Evolutionary conservation across 2,113 vertebrate species (phyloP).

Genomic region (Pterocles burchelli): DNA sequence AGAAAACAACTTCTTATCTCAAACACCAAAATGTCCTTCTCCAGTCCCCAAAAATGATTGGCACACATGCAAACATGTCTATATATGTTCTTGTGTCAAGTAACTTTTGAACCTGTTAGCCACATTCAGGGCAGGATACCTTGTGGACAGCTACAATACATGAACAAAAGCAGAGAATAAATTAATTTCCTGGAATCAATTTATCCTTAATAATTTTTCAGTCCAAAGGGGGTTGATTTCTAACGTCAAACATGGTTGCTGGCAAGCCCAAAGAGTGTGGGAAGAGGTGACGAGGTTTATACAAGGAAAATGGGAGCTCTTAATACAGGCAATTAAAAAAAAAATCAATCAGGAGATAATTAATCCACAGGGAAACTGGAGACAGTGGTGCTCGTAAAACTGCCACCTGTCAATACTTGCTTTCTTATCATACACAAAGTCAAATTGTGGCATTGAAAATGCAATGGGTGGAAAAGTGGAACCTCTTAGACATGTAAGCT

Average conservation of each 20-base stretch:
- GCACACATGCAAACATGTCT: background rate
- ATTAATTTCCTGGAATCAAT: background rate
- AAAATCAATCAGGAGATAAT: background rate
- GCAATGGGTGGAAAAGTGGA: accelerated
- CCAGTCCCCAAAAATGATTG: background rate
- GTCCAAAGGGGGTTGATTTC: background rate
- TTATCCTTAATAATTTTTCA: background rate
- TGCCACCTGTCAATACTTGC: background rate
- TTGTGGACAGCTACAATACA: background rate
- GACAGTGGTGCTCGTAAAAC: background rate
- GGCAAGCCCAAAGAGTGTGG: background rate
- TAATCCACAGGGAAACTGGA: background rate
- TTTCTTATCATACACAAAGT: background rate
- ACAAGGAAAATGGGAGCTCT: background rate
- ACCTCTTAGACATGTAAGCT: background rate
- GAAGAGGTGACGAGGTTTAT: background rate
- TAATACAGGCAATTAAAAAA: background rate
- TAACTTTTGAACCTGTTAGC: background rate
- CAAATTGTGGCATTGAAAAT: background rate
- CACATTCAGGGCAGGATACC: background rate
- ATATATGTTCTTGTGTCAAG: background rate
- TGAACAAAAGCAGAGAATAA: background rate
- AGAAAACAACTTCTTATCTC: background rate
- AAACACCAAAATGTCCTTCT: background rate
- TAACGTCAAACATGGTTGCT: background rate